phyloP scores from a whole-genome alignment of 2,797 vertebrate genomes.

The Coreius guichenoti region DNA sequence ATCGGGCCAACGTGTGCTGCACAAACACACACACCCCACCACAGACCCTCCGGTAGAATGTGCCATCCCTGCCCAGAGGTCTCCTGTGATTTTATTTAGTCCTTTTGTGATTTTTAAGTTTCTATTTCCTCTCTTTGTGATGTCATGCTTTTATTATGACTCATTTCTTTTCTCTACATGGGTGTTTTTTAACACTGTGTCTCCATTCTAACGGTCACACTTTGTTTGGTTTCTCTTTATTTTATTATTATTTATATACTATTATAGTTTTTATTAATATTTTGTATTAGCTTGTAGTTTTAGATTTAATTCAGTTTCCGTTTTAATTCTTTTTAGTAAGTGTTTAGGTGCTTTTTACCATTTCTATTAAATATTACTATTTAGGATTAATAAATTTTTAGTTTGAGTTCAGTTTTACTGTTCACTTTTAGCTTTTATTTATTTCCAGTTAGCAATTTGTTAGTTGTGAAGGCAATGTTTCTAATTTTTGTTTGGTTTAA shows the following conservation, averaged over 20 bases:
- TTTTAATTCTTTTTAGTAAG: neutral
- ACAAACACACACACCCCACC: conserved; percentile 12
- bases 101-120: neutral
- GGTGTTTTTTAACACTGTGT: neutral
- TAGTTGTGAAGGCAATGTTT: too few species aligned
- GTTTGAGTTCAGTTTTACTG: neutral
- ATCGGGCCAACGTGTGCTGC: neutral
- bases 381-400: neutral
- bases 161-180: neutral
- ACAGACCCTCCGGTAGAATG: neutral
- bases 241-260: neutral
- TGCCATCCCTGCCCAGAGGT: neutral
- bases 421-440: neutral
- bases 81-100: conserved; percentile 1
- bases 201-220: neutral
- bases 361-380: neutral
- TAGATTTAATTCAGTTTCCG: neutral
- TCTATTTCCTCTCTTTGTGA: conserved; percentile 10
- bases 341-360: neutral
- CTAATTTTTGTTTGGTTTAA: neutral
- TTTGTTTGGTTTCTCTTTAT: neutral
- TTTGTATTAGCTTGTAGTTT: neutral
- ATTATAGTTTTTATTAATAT: too few species aligned
- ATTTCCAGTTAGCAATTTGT: neutral
- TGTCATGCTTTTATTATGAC: neutral